Evolutionary conservation across 2,888 invertebrate species (phyloP).

Genomic region (Stictocephala bisonia): DNA sequence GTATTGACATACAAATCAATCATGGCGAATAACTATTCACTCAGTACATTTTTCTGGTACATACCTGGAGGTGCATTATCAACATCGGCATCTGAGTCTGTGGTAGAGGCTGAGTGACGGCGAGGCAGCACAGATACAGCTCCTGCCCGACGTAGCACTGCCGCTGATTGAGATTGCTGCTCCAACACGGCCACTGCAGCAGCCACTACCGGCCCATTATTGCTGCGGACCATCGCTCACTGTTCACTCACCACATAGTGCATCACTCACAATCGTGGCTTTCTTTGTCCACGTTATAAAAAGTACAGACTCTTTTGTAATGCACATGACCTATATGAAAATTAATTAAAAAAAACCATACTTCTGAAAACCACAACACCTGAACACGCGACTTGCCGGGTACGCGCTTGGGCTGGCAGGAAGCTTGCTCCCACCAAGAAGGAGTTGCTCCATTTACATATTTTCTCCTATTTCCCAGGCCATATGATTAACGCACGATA

Average conservation of each 20-base stretch:
- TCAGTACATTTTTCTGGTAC: too few relatives aligned
- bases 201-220: constrained; percentile 71
- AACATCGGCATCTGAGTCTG: constrained; percentile 26
- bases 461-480: constrained; percentile 31
- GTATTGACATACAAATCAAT: too few relatives aligned
- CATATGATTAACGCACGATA: constrained; percentile 14
- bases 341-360: neutral
- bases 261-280: neutral
- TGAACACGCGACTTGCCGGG: neutral
- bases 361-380: neutral
- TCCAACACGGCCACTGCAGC: constrained; percentile 68
- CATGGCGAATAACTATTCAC: too few relatives aligned
- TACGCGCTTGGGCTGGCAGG: neutral
- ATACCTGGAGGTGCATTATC: too few relatives aligned
- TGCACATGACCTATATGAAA: too few relatives aligned
- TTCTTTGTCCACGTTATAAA: too few relatives aligned
- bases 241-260: constrained; percentile 3
- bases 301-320: neutral
- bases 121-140: constrained; percentile 46
- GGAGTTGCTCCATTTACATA: constrained; percentile 17
- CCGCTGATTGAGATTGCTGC: constrained; percentile 63
- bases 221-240: constrained; percentile 62
- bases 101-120: constrained; percentile 24
- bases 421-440: neutral
- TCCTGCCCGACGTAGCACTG: constrained; percentile 32